Evolutionary conservation across 2,888 invertebrate genomes (phyloP), one percentile per base, ranked within the genome.

Genomic region (Mellilla xanthometata): DNA sequence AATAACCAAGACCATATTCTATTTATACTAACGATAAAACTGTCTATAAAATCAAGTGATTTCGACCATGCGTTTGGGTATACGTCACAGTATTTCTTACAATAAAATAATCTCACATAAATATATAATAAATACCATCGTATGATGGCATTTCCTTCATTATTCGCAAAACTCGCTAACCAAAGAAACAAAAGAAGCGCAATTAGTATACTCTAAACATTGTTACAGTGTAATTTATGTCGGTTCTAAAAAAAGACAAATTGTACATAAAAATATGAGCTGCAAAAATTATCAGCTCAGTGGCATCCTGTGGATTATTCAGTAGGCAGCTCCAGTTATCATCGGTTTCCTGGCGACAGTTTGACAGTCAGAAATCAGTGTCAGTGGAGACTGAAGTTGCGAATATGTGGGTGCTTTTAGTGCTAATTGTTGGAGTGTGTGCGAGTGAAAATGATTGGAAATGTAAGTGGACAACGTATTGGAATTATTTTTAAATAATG

Each of bases 271-370:
- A 41, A 41, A 32, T 48, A 42, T 56, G 44, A 43, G 51, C 49
- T 52, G 49, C 50, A 48, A 36, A 34, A 44, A 48, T 53, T 80
- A 81, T 81, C 81, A 65, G 58, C 26, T 38, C 39, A 40, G 49
- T 52, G 54, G 62, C 77, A 67, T 82, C 82, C 82, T 80, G 78
- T 57, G 79, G 79, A 80, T 81, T 74, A 77, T 65, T 56, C 41
- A 58, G 48, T 50, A 48, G 40, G 44, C 46, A 43, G 44, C 2
- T 3, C 2, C n/a, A 36, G 36, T 45, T 58, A 56, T 56, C 56
- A 15, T 26, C 35, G 48, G 57, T 65, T 59, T 73, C 74, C 76
- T 62, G 51, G 39, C 50, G 51, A 35, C 10, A 15, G 41, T 41
- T 40, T 7, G 33, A 45, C 52, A 51, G 56, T 59, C 51, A 56